Evolutionary conservation across 2,797 vertebrate species (phyloP).

Genomic region (Cichlasoma orientale): DNA sequence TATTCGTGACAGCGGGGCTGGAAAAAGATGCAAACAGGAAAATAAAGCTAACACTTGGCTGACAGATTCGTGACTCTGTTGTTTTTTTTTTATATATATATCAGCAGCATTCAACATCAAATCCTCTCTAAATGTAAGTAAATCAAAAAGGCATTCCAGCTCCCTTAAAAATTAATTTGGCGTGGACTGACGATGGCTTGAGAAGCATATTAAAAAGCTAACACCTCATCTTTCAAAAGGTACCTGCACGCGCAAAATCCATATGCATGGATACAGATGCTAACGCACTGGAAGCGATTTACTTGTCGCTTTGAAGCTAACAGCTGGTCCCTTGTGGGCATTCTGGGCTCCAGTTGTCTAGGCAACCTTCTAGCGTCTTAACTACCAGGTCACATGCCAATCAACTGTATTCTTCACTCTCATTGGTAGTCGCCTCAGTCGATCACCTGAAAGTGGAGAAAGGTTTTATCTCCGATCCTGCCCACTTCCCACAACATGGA

Average conservation of each 20-base stretch:
- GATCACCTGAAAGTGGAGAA: not conserved
- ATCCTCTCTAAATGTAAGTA: not conserved
- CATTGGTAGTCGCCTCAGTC: not conserved
- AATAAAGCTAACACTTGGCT: no score
- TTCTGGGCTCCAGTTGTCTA: not conserved
- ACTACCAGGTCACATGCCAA: not conserved
- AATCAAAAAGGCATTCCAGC: not conserved
- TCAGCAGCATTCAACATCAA: not conserved
- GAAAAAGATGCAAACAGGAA: not conserved
- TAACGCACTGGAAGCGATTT: not conserved
- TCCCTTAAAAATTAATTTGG: not conserved
- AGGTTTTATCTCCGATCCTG: accelerated
- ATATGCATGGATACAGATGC: not conserved
- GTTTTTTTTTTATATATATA: no score
- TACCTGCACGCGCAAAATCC: not conserved
- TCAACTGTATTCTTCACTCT: not conserved
- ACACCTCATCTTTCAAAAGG: not conserved
- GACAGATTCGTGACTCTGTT: not conserved
- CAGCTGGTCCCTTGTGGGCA: not conserved
- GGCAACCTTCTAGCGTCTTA: not conserved
- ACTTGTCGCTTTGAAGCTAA: not conserved
- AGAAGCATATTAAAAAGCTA: not conserved
- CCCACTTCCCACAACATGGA: not conserved
- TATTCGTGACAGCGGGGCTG: not conserved
- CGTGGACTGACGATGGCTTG: not conserved